phyloP scores from a whole-genome alignment of 1,140 invertebrate genomes.

The Pseudachorutes palmiensis region DNA sequence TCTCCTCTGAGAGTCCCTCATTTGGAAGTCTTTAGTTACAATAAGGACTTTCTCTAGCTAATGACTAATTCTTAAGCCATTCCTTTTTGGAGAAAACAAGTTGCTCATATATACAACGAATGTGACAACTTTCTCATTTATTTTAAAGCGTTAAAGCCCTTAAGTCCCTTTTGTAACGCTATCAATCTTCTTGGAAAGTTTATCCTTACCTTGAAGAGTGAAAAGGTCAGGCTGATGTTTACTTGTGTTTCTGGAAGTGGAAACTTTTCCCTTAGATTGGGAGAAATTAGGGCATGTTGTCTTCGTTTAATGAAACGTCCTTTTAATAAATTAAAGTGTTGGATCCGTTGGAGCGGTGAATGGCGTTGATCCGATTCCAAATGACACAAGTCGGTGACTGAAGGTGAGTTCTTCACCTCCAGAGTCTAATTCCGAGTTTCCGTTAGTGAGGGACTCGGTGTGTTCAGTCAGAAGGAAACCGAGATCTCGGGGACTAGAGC shows the following conservation, averaged over 20 bases:
- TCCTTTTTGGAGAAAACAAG: no score
- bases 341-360: neutral
- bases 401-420: no score
- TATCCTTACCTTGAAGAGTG: neutral
- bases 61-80: no score
- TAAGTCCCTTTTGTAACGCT: no score
- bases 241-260: neutral
- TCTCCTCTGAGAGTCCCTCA: no score
- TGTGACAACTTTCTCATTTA: neutral
- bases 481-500: no score
- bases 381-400: neutral
- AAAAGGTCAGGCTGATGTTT: neutral
- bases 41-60: no score
- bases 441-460: no score
- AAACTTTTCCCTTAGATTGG: neutral
- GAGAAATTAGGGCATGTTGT: neutral
- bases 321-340: neutral
- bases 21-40: no score
- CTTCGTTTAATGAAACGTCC: neutral
- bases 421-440: no score
- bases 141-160: no score
- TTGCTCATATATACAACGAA: neutral
- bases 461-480: no score
- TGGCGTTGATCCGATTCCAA: neutral
- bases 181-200: neutral